These are phyloP conservation scores for Drosophila planitibia DNA, from an alignment of 2,888 invertebrate genomes.

Conservation along the genomic window DNA sequence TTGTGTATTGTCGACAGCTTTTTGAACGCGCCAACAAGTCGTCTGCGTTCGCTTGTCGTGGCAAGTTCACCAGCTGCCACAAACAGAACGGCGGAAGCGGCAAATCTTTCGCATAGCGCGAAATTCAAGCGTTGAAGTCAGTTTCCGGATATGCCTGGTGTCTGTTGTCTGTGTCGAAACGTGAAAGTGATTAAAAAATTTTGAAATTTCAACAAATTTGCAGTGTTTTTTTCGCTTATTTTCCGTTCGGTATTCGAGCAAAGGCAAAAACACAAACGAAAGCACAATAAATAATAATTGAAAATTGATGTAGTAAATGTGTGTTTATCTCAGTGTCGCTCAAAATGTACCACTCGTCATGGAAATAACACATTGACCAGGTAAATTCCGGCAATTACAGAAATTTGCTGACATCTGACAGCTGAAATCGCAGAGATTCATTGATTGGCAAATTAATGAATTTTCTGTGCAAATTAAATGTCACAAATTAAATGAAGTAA, in stretches of 20 bases:
- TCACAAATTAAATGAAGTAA: conserved; percentile 14
- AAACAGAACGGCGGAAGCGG: conserved; percentile 45
- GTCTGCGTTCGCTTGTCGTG: conserved; percentile 71
- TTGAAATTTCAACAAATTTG: conserved; percentile 30
- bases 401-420: conserved; percentile 36
- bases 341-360: conserved; percentile 22
- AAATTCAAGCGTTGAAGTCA: conserved; percentile 62
- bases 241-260: conserved; percentile 14
- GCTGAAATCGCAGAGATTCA: conserved; percentile 41
- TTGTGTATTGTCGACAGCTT: conserved; percentile 45
- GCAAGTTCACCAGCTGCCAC: conserved; percentile 54
- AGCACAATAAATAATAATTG: conserved; percentile 63
- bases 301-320: conserved; percentile 37
- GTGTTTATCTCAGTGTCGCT: conserved; percentile 55
- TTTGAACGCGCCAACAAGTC: conserved; percentile 74
- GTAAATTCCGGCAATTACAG: conserved; percentile 44
- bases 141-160: conserved; percentile 60
- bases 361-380: conserved; percentile 57
- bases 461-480: conserved; percentile 10
- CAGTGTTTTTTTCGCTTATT: conserved; percentile 31
- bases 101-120: conserved; percentile 44
- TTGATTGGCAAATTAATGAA: conserved; percentile 47
- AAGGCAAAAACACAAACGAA: conserved; percentile 38
- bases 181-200: conserved; percentile 41
- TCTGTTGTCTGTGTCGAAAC: conserved; percentile 43